Evolutionary conservation across 2,888 invertebrate species (phyloP), one percentile per base, ranked within the genome.

Genomic region (Macrophya annulata): DNA sequence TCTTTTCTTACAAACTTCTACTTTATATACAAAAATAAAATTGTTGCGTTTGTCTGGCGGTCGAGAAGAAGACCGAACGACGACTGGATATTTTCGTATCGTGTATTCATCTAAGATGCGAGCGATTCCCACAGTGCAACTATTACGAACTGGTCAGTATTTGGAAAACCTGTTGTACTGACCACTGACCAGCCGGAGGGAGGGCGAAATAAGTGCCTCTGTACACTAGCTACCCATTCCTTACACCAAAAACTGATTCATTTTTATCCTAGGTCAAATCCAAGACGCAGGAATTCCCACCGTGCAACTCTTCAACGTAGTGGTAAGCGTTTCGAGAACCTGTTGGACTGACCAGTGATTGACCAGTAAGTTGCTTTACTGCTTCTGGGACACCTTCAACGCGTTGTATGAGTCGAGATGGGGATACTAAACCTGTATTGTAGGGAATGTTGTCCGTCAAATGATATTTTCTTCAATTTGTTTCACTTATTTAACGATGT

Each of bases 101-200:
- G 17, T 10, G 2, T 48, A 48, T 48, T n/a, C 31, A 81, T 81
- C 81, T 81, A n/a, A 83, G 83, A 83, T 83, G 15, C 31, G 8
- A 83, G 48, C 65, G 83, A 83, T 83, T 83, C 83, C 83, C 83
- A 83, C 83, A 83, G 68, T 83, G 83, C 83, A 48, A 83, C 83
- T 83, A 45, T 83, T 31, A 45, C 83, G 55, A 15, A 68, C 43
- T 83, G 83, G 71, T 71, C 51, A 71, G 68, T 68, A 83, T 85
- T 79, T 85, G 74, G 79, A 85, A 79, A 85, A 85, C 85, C 85
- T 45, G 85, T 85, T 76, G 76, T 37, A 77, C 77, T 85, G 84
- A 74, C 72, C 76, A 74, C 25, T 77, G 48, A 17, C 40, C 48
- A 55, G 85, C 40, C 40, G n/a, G 31, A 51, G 37, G 43, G 59